Evolutionary conservation across 2,888 invertebrate species (phyloP).

Genomic region (Gymnoscelis rufifasciata): DNA sequence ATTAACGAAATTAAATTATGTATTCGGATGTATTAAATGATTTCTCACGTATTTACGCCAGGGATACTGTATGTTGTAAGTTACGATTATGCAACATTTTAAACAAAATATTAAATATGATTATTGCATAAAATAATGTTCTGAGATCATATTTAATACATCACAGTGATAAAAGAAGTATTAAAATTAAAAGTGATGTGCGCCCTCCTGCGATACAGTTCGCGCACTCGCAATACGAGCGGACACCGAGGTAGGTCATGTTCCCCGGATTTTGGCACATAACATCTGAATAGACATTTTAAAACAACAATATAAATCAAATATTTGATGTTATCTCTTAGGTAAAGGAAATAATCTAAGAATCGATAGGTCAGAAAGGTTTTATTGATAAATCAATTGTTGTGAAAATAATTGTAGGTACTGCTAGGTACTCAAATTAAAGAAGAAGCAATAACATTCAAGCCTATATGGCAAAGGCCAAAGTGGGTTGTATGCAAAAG

Average conservation of each 20-base stretch:
- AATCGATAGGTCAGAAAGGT: background rate
- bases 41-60: conserved; percentile 59
- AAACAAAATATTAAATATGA: conserved; percentile 69
- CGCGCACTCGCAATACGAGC: conserved; percentile 16
- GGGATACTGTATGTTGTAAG: conserved; percentile 48
- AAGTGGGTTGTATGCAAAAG: background rate
- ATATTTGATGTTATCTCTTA: conserved; percentile 49
- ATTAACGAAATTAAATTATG: conserved; percentile 43
- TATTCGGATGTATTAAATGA: conserved; percentile 72
- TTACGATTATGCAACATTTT: conserved; percentile 48
- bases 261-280: conserved; percentile 34
- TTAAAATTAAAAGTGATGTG: conserved; percentile 46
- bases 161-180: conserved; percentile 80
- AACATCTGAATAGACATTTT: conserved; percentile 43
- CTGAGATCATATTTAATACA: conserved; percentile 84
- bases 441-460: too few relatives aligned
- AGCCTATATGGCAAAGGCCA: background rate
- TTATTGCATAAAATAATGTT: conserved; percentile 75
- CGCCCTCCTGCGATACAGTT: conserved; percentile 5
- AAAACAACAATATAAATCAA: conserved; percentile 59
- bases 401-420: conserved; percentile 5
- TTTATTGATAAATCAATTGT: background rate
- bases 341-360: conserved; percentile 32
- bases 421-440: too few relatives aligned
- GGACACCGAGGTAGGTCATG: conserved; percentile 27